Base-by-base conservation (phyloP, 2,888 invertebrate species). In the Portevinia maculata region DNA sequence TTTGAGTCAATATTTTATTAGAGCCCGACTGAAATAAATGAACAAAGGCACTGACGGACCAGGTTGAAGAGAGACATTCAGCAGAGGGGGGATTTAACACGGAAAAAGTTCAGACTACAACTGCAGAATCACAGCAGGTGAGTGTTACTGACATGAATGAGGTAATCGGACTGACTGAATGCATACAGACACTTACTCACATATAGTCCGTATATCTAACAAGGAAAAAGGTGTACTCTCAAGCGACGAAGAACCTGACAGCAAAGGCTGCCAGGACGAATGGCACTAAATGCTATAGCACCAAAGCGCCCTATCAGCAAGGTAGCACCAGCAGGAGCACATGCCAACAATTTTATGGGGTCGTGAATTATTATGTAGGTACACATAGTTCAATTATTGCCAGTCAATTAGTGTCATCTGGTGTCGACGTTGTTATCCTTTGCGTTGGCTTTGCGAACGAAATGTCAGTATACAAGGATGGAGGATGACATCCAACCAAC, bases 351-450 rank as follows among this genome's bases (percentile, higher is more conserved):
- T 48, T 32, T 57, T 60, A 62, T 69, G 53, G 76, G 62, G 69
- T 69, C 32, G 34, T 70, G 70, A 78, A 70, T 78, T 78, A 48
- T n/a, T 71, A 52, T 57, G 64, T 78, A 32, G 57, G 64, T 78
- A 59, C 59, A 78, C 64, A 71, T 64, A 78, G 78, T 59, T 78
- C 78, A 70, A 78, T 70, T 71, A 71, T 78, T 78, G 70, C 78
- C 70, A 78, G 78, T 78, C 78, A 78, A 71, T 78, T 78, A 78
- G 78, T 71, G 78, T 78, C 70, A 71, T 78, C 70, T 78, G 70
- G 78, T 59, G 64, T 59, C 57, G 70, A 78, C 78, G 70, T 71
- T 71, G 59, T 78, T 76, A 76, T 76, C 76, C 76, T 70, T 69
- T 69, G 69, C 75, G 62, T 62, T 60, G 48, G 67, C 65, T 75